These are phyloP conservation scores for Urocynchramus pylzowi DNA, from an alignment of 2,113 vertebrate genomes.

Conservation along the genomic window DNA sequence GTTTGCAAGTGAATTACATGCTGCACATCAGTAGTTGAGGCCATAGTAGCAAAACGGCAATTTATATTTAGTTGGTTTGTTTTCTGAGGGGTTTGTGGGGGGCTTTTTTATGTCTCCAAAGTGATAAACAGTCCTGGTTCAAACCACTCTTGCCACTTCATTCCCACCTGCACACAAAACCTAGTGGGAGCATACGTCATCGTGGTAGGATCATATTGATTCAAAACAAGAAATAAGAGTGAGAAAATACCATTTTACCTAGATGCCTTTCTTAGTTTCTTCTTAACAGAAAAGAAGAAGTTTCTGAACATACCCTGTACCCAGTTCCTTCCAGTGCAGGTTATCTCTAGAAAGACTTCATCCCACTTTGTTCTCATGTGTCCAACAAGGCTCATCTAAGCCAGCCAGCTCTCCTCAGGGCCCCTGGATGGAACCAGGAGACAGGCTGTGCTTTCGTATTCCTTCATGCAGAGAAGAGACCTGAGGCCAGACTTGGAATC, in stretches of 20 bases:
- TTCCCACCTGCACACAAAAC: background rate
- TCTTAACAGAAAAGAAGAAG: background rate
- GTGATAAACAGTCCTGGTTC: background rate
- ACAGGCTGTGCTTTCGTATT: fast-evolving
- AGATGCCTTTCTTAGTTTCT: background rate
- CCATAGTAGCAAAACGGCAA: background rate
- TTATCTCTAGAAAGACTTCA: background rate
- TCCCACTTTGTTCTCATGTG: background rate
- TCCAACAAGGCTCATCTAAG: background rate
- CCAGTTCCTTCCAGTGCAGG: background rate
- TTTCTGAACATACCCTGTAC: background rate
- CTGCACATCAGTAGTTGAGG: background rate
- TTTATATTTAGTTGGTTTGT: background rate
- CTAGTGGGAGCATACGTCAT: background rate
- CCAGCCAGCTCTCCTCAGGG: background rate
- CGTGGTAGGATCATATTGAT: background rate
- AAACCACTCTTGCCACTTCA: background rate
- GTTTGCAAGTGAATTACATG: background rate
- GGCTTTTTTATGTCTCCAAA: background rate
- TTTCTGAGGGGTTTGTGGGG: background rate
- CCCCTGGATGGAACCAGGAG: background rate
- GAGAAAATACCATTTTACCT: background rate
- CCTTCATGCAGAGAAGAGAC: background rate
- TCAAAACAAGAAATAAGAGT: background rate
- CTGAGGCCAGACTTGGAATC: background rate